Evolutionary conservation across 1,140 invertebrate species (phyloP), one percentile per base, ranked within the genome.

Genomic region (Dreissena polymorpha): DNA sequence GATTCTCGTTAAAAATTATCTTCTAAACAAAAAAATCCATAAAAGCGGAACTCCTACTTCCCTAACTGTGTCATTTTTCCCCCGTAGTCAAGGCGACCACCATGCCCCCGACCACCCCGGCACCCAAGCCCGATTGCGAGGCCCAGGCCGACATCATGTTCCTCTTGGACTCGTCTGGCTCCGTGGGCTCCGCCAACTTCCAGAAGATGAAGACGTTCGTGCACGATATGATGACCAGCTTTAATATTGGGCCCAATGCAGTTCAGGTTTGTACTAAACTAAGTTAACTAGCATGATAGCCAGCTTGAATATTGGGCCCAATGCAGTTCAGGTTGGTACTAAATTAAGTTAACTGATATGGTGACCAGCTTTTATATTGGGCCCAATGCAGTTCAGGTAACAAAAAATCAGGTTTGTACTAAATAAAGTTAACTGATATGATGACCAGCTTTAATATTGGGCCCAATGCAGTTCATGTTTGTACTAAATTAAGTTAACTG

Each of bases 111-210:
- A 71, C 67, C 39, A 86, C 57, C n/a, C 87, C 55, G 18, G 85
- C 67, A 81, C 88, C 55, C 72, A 90, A 81, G 86, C 83, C 84
- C 75, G 82, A 70, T 51, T 89, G 88, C 83, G 84, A 84, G 14
- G 78, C 80, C 18, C 55, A 86, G 65, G 87, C 88, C 7, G 89
- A 90, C 69, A 87, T 90, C 67, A 85, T 89, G 14, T 89, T 90
- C 85, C 81, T 90, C 10, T 73, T 90, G 25, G 89, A 90, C 65
- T 87, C 87, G 0, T 90, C 89, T 16, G 86, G 86, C n/a, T 89
- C 88, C 60, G 88, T 90, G 13, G 86, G 87, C 14, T 25, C 75
- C 7, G 60, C 60, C 49, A 89, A 90, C 76, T 90, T 90, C 85
- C 75, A 87, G 73, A 83, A 86, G 27, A 83, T 89, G 27, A 72